Percentiles rank a stretch among this genome's conserved stretches.
These are phyloP conservation scores for Pangasianodon hypophthalmus DNA, from an alignment of 2,113 vertebrate genomes.

Conservation along the genomic window DNA sequence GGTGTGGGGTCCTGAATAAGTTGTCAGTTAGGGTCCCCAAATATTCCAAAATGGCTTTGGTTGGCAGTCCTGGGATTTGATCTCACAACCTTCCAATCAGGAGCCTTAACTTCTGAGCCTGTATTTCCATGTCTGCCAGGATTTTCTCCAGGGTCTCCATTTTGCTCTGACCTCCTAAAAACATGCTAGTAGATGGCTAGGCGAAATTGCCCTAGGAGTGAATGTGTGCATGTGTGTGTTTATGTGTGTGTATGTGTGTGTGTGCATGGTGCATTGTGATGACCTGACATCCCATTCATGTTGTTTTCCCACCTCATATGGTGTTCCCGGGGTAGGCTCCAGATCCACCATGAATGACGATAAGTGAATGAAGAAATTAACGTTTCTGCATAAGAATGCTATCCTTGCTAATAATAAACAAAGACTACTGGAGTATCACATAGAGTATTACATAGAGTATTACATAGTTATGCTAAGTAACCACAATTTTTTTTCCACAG, in stretches of 20 bases:
- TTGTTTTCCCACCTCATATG: too few species aligned
- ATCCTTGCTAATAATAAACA: background rate
- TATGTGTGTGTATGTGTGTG: background rate
- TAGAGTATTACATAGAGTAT: background rate
- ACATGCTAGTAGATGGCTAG: background rate
- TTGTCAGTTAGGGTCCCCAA: background rate
- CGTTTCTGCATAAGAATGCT: background rate
- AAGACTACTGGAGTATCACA: background rate
- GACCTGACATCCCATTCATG: too few species aligned
- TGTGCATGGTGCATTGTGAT: too few species aligned
- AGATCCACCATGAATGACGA: too few species aligned
- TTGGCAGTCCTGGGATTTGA: background rate
- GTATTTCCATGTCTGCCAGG: too few species aligned
- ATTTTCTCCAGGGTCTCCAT: too few species aligned
- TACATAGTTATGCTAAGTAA: background rate
- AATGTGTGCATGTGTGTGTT: background rate
- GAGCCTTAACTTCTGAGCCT: background rate
- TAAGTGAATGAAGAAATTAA: too few species aligned
- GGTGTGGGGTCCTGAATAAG: background rate
- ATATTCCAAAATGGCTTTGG: background rate
- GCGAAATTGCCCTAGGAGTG: background rate
- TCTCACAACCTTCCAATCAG: background rate
- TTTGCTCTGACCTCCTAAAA: too few species aligned
- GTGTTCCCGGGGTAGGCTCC: too few species aligned
- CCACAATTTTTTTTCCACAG: background rate